Percentiles rank a stretch among this genome's conserved stretches.
Conservation (phyloP, 2,888 invertebrate species). For the Cepaea hortensis region DNA sequence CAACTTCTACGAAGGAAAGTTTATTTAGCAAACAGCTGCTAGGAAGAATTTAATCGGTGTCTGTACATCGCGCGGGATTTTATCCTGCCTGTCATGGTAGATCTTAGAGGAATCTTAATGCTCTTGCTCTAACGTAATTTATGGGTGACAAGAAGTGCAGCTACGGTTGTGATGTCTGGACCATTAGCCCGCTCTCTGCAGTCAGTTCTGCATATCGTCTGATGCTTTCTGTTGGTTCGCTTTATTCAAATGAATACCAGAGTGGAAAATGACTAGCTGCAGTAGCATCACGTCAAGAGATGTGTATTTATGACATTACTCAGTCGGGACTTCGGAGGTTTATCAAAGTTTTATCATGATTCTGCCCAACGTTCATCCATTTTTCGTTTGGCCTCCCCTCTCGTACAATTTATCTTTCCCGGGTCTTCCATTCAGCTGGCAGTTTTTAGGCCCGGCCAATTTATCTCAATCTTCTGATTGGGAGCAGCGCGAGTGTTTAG, state of each 20-base stretch:
- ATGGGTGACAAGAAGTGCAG: neutral
- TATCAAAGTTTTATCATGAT: constrained; percentile 11
- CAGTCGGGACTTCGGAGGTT: neutral
- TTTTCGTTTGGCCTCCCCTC: neutral
- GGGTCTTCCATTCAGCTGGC: neutral
- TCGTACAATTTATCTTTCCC: constrained; percentile 12
- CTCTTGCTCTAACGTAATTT: neutral
- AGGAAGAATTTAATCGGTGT: no score
- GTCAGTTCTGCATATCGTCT: neutral
- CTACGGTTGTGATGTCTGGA: neutral
- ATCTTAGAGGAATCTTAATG: neutral
- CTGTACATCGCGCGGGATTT: neutral
- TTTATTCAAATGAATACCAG: neutral
- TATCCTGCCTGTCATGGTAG: neutral
- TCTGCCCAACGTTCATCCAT: neutral
- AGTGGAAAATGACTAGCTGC: neutral
- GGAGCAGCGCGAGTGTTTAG: neutral
- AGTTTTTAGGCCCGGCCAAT: neutral
- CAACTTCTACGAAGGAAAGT: no score
- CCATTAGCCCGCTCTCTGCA: neutral
- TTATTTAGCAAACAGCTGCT: no score
- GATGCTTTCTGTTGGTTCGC: neutral
- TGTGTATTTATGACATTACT: constrained; percentile 3
- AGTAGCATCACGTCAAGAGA: neutral
- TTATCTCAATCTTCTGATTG: constrained; percentile 28